Base-by-base conservation (phyloP, 1,140 invertebrate genomes). In the Idris sp. region DNA sequence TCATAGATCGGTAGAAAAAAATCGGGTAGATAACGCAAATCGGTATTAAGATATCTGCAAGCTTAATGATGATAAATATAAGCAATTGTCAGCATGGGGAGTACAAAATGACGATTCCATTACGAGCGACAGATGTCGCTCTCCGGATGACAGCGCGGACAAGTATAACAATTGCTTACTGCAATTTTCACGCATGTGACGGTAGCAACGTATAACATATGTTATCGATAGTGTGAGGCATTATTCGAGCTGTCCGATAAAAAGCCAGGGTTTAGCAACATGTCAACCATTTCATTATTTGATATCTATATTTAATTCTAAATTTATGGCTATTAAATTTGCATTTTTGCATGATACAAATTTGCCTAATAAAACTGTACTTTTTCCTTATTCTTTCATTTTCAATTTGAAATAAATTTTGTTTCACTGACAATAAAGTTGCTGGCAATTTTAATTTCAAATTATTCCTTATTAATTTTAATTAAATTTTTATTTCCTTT, bases 111-210 rank as follows among this genome's bases (percentile, higher is more conserved):
- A 64, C 51, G 36, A 71, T 71, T 72, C 35, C 59, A 64, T 74
- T 62, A 65, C 64, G 53, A 28, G 56, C 64, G 76, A 83, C 79
- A 83, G 77, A 79, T 83, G 81, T 83, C 76, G 68, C 59, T 75
- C 77, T 69, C 76, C 68, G 38, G 30, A 46, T 41, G 56, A 36
- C 13, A 4, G 6, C 19, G 15, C 22, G 16, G 11, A 30, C 51
- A 30, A 36, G 40, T 25, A 16, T 18, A 7, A 35, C 44, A 31
- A 48, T 25, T 53, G 59, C 36, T 44, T 6, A 10, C 26, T 36
- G 76, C 59, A 82, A 83, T 84, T 78, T 83, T 74, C 79, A 84
- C 81, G 80, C 83, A 83, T 79, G 80, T 82, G 81, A 74, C 69
- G 38, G 43, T 64, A 53, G 40, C 22, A 51, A 31, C 9, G 40